These are phyloP conservation scores for Eulithis prunata DNA, from an alignment of 2,888 invertebrate species.

Conservation along the genomic window DNA sequence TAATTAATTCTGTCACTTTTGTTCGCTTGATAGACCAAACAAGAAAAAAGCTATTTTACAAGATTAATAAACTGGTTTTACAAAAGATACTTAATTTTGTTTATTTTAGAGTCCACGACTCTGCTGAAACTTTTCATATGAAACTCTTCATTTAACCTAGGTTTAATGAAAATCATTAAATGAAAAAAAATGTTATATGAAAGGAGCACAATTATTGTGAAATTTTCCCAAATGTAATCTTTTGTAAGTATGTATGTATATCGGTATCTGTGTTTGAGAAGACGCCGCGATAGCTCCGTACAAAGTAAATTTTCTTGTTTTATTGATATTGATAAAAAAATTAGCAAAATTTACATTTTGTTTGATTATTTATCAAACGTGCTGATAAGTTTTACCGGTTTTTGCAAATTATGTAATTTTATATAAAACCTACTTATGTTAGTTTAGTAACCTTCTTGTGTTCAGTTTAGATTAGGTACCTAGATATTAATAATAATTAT, in stretches of 20 bases:
- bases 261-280: slow-evolving; percentile 17
- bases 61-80: too few species aligned
- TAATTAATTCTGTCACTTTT: too few species aligned
- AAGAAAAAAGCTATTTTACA: too few species aligned
- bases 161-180: too few species aligned
- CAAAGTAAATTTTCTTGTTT: slow-evolving; percentile 23
- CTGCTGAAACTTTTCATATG: too few species aligned
- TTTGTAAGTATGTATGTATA: not conserved
- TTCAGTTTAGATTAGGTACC: not conserved
- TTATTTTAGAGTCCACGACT: too few species aligned
- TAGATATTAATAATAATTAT: too few species aligned
- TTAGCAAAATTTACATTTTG: slow-evolving; percentile 1
- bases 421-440: not conserved
- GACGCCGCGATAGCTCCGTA: not conserved
- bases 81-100: too few species aligned
- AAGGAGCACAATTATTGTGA: not conserved
- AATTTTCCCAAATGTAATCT: not conserved
- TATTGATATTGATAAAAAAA: slow-evolving; percentile 24
- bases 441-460: not conserved
- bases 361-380: slow-evolving; percentile 4
- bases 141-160: too few species aligned
- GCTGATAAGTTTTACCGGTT: not conserved
- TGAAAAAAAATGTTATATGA: too few species aligned
- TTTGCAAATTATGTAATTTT: not conserved
- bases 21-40: too few species aligned